A percentile compares a stretch with the other conserved stretches of the same genome.
Conservation (phyloP, 2,888 invertebrate genomes). For the Lasioglossum calceatum region DNA sequence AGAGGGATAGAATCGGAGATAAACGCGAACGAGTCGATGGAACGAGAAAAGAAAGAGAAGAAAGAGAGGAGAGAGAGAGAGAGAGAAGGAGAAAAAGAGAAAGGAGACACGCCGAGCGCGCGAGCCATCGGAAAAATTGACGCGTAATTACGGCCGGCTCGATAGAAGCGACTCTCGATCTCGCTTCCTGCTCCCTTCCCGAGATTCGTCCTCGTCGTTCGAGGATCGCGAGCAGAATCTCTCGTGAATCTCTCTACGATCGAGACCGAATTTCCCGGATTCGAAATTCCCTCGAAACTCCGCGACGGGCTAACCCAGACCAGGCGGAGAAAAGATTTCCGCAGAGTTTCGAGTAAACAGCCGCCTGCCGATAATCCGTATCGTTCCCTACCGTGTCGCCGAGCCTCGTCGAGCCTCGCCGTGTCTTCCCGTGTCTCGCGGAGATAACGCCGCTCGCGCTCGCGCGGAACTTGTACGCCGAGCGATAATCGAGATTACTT, state of each 20-base stretch:
- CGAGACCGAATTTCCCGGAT: neutral
- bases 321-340: neutral
- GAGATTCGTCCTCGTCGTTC: neutral
- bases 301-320: too few relatives aligned
- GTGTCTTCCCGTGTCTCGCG: neutral
- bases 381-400: neutral
- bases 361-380: constrained; percentile 22
- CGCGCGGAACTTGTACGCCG: constrained; percentile 21
- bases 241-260: neutral
- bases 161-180: constrained; percentile 31
- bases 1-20: constrained; percentile 50
- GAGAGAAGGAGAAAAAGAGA: constrained; percentile 7
- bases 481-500: constrained; percentile 33
- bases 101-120: constrained; percentile 61
- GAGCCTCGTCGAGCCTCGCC: neutral
- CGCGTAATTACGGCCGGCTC: constrained; percentile 71
- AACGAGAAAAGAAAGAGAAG: constrained; percentile 10
- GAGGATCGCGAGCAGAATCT: neutral
- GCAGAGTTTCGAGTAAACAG: constrained; percentile 23
- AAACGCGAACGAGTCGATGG: constrained; percentile 31
- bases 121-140: constrained; percentile 62
- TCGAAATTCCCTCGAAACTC: neutral
- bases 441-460: constrained; percentile 1
- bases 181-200: constrained; percentile 28
- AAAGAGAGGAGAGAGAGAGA: neutral